Evolutionary conservation across 2,888 invertebrate species (phyloP).

Genomic region (Cactoblastis cactorum): DNA sequence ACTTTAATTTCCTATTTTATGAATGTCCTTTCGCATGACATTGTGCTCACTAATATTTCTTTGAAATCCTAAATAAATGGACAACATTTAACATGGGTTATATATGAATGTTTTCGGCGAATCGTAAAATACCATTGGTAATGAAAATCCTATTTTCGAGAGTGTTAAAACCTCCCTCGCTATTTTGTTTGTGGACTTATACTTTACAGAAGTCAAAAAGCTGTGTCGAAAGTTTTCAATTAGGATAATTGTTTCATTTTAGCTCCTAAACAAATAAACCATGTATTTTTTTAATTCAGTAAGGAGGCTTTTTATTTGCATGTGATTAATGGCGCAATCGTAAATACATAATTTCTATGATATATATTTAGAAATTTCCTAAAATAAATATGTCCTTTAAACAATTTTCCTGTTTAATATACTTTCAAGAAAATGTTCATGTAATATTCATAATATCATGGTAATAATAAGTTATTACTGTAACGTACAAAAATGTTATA

Average conservation of each 20-base stretch:
- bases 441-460: not conserved
- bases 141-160: constrained; percentile 34
- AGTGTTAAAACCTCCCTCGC: constrained; percentile 20
- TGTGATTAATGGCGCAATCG: too few relatives aligned
- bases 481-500: not conserved
- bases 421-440: too few relatives aligned
- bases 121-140: constrained; percentile 23
- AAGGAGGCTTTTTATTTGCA: too few relatives aligned
- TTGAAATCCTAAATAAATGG: not conserved
- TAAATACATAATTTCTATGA: too few relatives aligned
- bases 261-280: too few relatives aligned
- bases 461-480: too few relatives aligned
- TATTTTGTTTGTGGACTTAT: not conserved
- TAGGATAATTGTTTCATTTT: not conserved
- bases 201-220: not conserved
- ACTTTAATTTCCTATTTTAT: too few relatives aligned
- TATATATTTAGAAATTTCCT: too few relatives aligned
- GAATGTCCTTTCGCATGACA: too few relatives aligned
- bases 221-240: not conserved
- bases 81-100: constrained; percentile 13
- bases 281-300: too few relatives aligned
- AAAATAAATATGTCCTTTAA: too few relatives aligned
- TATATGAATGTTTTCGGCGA: not conserved
- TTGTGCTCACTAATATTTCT: not conserved
- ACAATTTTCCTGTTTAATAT: too few relatives aligned